Conservation (phyloP, 1,140 invertebrate species). For the Drosophila nasuta region DNA sequence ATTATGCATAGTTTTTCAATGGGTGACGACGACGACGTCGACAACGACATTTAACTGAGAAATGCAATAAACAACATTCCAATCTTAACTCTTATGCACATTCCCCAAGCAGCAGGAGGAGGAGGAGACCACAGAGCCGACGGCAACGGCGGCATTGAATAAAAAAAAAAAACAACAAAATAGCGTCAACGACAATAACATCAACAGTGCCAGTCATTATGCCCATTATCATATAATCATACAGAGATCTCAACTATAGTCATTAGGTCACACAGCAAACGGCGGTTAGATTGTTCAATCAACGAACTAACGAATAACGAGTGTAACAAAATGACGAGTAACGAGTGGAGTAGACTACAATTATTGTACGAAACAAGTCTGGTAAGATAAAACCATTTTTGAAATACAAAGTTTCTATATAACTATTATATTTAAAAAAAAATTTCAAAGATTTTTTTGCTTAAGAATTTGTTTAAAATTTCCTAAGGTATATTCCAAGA, state of each 20-base stretch:
- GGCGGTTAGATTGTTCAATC: constrained; percentile 15
- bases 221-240: constrained; percentile 60
- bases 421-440: too few species aligned
- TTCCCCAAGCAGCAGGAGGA: constrained; percentile 10
- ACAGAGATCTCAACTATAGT: constrained; percentile 37
- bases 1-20: constrained; percentile 71
- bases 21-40: constrained; percentile 47
- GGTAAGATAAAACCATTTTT: neutral
- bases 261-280: constrained; percentile 19
- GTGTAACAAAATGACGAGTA: neutral
- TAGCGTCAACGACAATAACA: constrained; percentile 12
- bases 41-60: constrained; percentile 68
- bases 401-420: too few species aligned
- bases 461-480: too few species aligned
- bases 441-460: too few species aligned
- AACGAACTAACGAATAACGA: constrained; percentile 2
- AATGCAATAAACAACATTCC: constrained; percentile 81
- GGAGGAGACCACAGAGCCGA: neutral
- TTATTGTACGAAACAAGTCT: neutral
- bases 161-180: neutral
- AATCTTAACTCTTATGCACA: constrained; percentile 59
- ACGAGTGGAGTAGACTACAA: neutral
- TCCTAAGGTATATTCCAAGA: too few species aligned
- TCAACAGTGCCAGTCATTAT: constrained; percentile 61
- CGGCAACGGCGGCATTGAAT: neutral